phyloP scores from a whole-genome alignment of 2,797 vertebrate species.

The Dendrocincla tyrannina region DNA sequence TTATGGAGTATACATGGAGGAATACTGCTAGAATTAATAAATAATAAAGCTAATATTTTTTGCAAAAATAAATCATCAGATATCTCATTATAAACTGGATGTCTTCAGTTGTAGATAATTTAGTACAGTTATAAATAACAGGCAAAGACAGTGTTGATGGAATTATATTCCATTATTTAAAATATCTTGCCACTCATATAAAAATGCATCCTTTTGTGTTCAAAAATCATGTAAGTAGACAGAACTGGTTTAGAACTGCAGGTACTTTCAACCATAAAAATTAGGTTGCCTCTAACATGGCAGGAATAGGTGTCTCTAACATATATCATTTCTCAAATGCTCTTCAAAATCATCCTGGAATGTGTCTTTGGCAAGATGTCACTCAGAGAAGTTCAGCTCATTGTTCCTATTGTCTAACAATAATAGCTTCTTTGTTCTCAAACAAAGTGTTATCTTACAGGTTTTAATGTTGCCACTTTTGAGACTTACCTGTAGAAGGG shows the following conservation, averaged over 20 bases:
- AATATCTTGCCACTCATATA: slow-evolving; percentile 19
- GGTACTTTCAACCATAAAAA: neutral
- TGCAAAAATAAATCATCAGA: slow-evolving; percentile 72
- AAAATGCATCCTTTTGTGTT: neutral
- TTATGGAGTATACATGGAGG: slow-evolving; percentile 69
- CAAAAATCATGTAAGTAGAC: neutral
- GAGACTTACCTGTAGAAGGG: neutral
- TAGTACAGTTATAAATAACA: slow-evolving; percentile 69
- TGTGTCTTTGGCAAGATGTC: neutral
- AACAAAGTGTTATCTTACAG: neutral
- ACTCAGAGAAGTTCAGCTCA: neutral
- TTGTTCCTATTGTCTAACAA: neutral
- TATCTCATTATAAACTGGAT: slow-evolving; percentile 60
- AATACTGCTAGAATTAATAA: slow-evolving; percentile 75
- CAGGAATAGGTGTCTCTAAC: neutral
- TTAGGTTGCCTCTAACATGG: neutral
- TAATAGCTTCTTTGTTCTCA: neutral
- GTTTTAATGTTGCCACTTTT: neutral
- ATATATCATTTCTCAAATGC: neutral
- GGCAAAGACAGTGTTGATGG: slow-evolving; percentile 12
- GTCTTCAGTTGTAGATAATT: slow-evolving; percentile 55
- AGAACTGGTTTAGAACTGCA: neutral
- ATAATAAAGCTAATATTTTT: slow-evolving; percentile 76
- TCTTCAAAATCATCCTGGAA: neutral
- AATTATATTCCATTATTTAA: slow-evolving; percentile 56